Conservation (phyloP, 2,113 vertebrate species). For the Vireo altiloquus region DNA sequence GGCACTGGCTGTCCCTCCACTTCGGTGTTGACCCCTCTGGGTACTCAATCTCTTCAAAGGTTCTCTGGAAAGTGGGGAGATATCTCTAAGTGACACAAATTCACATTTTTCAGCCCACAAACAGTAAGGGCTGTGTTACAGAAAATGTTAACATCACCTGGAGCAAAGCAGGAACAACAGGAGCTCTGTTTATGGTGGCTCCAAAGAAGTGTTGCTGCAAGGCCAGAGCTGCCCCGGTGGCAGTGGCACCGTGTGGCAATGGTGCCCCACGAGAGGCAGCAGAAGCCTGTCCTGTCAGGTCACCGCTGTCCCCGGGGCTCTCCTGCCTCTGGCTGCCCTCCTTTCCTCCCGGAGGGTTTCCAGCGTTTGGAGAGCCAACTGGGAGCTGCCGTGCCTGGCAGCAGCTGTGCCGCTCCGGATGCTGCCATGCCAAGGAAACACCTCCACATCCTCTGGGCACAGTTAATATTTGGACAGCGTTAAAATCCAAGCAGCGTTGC, state of each 20-base stretch:
- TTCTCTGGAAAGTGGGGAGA: not conserved
- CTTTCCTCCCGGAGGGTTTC: rapidly evolving
- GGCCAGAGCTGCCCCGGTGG: too few species aligned
- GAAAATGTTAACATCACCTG: not conserved
- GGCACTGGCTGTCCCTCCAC: not conserved
- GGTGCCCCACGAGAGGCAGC: rapidly evolving
- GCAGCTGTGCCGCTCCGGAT: rapidly evolving
- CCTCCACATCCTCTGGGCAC: not conserved
- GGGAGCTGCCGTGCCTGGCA: not conserved
- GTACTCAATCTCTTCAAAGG: not conserved
- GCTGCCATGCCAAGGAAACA: not conserved
- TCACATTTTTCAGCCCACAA: too few species aligned
- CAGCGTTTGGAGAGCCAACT: rapidly evolving
- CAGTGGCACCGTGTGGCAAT: rapidly evolving
- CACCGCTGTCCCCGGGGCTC: rapidly evolving
- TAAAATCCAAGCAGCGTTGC: not conserved
- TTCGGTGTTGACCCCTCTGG: not conserved
- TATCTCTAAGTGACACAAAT: not conserved
- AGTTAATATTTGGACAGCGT: not conserved
- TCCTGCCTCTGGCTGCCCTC: not conserved
- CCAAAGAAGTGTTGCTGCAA: rapidly evolving
- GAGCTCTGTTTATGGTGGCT: rapidly evolving
- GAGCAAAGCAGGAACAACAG: not conserved
- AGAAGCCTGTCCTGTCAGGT: rapidly evolving
- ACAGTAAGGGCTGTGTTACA: rapidly evolving